A percentile compares a stretch with the other conserved stretches of the same genome.
These are phyloP conservation scores for Prenolepis imparis DNA, from an alignment of 2,888 invertebrate genomes.

Conservation along the genomic window DNA sequence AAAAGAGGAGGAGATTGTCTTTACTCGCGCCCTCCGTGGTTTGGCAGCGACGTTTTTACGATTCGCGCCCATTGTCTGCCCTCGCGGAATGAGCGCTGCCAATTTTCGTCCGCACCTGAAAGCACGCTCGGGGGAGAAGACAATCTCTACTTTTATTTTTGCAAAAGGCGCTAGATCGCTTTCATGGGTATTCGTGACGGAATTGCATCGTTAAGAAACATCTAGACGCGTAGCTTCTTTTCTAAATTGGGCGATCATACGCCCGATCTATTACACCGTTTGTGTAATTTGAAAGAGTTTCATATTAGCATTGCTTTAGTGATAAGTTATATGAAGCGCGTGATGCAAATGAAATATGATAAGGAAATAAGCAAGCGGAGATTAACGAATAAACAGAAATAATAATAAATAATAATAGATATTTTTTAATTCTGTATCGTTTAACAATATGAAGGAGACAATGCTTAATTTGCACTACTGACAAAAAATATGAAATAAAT, in stretches of 20 bases:
- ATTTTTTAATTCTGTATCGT: background rate
- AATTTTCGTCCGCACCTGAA: conserved; percentile 69
- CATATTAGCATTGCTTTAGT: background rate
- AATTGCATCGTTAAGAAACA: conserved; percentile 41
- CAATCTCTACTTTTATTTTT: conserved; percentile 39
- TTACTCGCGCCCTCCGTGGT: conserved; percentile 76
- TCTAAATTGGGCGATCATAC: conserved; percentile 5
- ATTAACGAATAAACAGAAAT: background rate
- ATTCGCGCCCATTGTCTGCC: conserved; percentile 75
- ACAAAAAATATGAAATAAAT: too few species aligned
- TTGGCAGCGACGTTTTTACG: conserved; percentile 82
- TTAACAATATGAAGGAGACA: background rate
- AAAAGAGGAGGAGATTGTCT: conserved; percentile 81
- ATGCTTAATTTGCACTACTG: background rate
- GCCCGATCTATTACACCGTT: background rate
- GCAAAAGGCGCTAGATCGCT: background rate
- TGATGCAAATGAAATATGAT: background rate
- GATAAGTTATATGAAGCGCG: background rate
- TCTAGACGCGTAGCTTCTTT: background rate
- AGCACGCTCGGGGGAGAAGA: conserved; percentile 41
- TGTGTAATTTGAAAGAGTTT: background rate
- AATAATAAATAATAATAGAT: background rate
- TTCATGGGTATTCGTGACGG: background rate
- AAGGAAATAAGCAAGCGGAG: background rate
- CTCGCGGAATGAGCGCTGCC: conserved; percentile 64